Conservation (phyloP, 2,113 vertebrate genomes). For the Hippocampus abdominalis region DNA sequence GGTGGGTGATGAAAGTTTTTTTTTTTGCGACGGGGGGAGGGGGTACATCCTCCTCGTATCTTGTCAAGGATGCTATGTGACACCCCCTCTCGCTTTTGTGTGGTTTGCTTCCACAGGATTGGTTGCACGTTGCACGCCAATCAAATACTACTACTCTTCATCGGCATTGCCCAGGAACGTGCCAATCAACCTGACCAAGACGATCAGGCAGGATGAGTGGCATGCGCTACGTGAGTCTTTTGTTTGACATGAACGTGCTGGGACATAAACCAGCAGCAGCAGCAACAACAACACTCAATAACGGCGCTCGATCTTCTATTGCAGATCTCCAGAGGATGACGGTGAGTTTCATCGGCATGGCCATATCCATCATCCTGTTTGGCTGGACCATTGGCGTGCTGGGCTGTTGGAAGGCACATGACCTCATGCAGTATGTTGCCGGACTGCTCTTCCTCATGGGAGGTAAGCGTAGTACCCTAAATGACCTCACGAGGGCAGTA, state of each 20-base stretch:
- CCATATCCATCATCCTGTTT: conserved; percentile 88
- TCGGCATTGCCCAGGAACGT: conserved; percentile 82
- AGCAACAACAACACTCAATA: not conserved
- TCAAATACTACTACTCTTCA: conserved; percentile 93
- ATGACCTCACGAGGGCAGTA: conserved; percentile 55
- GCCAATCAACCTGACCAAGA: conserved; percentile 85
- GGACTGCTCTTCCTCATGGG: conserved; percentile 94
- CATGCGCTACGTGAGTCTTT: conserved; percentile 85
- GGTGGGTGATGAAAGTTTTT: conserved; percentile 23
- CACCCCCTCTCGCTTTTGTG: conserved; percentile 22
- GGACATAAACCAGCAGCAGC: not conserved
- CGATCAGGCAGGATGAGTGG: conserved; percentile 90
- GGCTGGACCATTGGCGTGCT: conserved; percentile 87
- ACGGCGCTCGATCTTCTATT: not conserved
- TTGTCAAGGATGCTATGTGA: conserved; percentile 21
- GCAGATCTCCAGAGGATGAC: conserved; percentile 91
- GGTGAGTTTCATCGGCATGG: conserved; percentile 91
- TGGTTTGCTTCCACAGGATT: conserved; percentile 69
- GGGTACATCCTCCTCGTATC: conserved; percentile 38
- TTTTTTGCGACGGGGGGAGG: conserved; percentile 4
- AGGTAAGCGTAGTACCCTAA: conserved; percentile 73
- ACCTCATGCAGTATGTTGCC: conserved; percentile 93
- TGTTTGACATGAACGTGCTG: conserved; percentile 2
- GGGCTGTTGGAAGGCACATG: conserved; percentile 88
- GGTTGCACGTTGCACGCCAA: conserved; percentile 82